Conservation (phyloP, 2,113 vertebrate species). For the Hypocryptadius cinnamomeus region DNA sequence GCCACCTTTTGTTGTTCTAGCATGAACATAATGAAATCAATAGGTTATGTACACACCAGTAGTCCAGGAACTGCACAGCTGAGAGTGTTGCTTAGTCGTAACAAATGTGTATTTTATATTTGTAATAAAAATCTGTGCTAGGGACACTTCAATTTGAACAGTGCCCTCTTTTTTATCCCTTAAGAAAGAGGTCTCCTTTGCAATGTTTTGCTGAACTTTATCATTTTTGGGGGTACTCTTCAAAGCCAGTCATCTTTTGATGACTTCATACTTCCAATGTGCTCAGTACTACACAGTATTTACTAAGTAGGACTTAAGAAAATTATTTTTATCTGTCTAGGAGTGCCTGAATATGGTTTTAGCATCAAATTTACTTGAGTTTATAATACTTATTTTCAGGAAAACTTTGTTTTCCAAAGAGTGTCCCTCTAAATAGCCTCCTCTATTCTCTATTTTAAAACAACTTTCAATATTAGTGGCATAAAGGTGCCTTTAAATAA, state of each 20-base stretch:
- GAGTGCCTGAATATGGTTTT: not conserved
- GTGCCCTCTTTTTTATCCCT: not conserved
- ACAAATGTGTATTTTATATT: not conserved
- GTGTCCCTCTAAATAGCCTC: not conserved
- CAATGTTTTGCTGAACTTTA: not conserved
- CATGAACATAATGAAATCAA: not conserved
- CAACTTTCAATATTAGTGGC: not conserved
- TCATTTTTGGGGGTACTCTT: not conserved
- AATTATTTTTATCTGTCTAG: not conserved
- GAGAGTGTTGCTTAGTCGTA: not conserved
- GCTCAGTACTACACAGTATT: not conserved
- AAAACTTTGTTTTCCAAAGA: not conserved
- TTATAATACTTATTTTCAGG: not conserved
- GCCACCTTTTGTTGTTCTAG: not conserved
- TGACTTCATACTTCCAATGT: not conserved
- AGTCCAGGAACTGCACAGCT: not conserved
- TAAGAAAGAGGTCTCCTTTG: not conserved
- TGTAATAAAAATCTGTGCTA: not conserved
- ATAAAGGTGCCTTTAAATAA: not conserved
- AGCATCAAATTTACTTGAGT: not conserved
- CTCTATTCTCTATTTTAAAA: not conserved
- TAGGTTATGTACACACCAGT: not conserved
- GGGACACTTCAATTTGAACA: not conserved
- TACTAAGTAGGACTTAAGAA: not conserved
- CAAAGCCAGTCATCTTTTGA: not conserved